Evolutionary conservation across 2,888 invertebrate genomes (phyloP), one percentile per base, ranked within the genome.

Genomic region (Pollenia griseotomentosa): DNA sequence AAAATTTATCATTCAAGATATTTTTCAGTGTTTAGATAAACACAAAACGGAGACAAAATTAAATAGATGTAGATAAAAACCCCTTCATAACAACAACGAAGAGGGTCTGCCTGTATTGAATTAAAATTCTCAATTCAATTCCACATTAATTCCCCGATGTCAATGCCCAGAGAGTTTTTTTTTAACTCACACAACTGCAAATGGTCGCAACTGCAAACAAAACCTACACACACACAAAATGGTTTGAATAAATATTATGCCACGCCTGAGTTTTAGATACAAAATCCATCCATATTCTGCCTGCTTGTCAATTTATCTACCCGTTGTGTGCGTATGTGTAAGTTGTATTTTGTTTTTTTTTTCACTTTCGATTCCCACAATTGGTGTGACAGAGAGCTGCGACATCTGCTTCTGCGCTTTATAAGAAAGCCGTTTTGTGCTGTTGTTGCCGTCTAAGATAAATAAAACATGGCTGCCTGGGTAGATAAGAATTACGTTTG

Each of bases 401-500:
- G 8, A 11, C 12, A 46, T 14, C 4, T 61, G 73, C 53, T 74
- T 86, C n/a, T 80, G 80, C 83, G 80, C 83, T 65, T 66, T 73
- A 14, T 10, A 23, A 9, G 5, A n/a, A 0, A 61, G 1, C 33
- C 5, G 33, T 33, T 8, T 6, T 40, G 42, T 46, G 14, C 48
- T 9, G 1, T 66, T 16, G 11, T 19, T 19, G 2, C 11, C 48
- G 12, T 63, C 42, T 44, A 12, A 92, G 92, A 92, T 92, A 92
- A 92, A 90, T 91, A 71, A 90, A 92, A 90, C 82, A 92, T 92
- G 92, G 92, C 92, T 89, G 90, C 77, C 88, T 2, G n/a, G 10
- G 40, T 8, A 91, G 90, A 91, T 90, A 91, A 88, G 40, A 66
- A 3, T 11, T 59, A n/a, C 57, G 1, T 48, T 59, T 48, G 74